Evolutionary conservation across 2,113 vertebrate species (phyloP).

Genomic region (Raphicerus campestris): DNA sequence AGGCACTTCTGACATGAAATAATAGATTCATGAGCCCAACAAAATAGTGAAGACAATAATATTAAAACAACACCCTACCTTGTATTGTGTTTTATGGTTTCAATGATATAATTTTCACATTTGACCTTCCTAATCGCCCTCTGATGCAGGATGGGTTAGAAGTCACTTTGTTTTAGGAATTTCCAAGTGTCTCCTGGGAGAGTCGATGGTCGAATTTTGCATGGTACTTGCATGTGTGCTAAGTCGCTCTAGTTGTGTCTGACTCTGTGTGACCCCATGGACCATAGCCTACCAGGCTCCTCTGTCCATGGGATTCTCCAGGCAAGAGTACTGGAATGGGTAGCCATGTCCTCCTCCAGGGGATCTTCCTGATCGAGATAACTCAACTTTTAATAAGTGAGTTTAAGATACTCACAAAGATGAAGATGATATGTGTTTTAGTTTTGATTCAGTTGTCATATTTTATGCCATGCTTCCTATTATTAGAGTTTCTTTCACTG

Average conservation of each 20-base stretch:
- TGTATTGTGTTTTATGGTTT: not conserved
- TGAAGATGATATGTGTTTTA: not conserved
- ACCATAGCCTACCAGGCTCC: not conserved
- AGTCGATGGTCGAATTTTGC: not conserved
- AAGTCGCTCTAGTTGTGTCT: not conserved
- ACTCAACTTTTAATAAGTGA: not conserved
- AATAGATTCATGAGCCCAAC: no score
- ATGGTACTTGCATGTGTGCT: accelerated
- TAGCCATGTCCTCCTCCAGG: not conserved
- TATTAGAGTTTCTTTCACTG: not conserved
- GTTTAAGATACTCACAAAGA: not conserved
- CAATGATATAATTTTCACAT: not conserved
- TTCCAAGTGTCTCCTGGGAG: not conserved
- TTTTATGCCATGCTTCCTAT: not conserved
- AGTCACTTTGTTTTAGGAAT: not conserved
- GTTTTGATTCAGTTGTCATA: not conserved
- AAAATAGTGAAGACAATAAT: not conserved
- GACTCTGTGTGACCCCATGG: not conserved
- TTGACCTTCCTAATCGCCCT: not conserved
- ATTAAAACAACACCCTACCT: not conserved
- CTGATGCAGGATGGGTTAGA: not conserved
- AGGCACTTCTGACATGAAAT: not conserved
- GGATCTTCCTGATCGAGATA: not conserved
- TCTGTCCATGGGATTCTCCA: not conserved
- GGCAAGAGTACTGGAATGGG: not conserved